Base-by-base conservation (phyloP, 2,797 vertebrate species). In the Anguilla marmorata region DNA sequence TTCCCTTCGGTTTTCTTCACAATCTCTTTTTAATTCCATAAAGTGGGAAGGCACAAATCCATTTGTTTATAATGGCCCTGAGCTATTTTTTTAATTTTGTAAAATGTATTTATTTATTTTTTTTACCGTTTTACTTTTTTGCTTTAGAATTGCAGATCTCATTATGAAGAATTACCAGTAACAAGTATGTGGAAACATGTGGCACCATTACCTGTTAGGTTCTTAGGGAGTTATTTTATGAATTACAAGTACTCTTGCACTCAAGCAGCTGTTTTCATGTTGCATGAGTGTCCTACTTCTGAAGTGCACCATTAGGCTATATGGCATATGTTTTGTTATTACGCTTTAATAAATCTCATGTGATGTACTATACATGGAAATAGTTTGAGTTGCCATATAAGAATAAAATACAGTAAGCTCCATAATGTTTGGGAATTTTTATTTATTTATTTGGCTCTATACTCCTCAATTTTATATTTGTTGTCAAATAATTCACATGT, bases 21-120 rank as follows among this genome's bases (percentile, higher is more conserved):
- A 48, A 54, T 56, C n/a, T 56, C 82, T 83, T 84, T 41, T 84
- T 84, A 56, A 84, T 56, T 84, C 19, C 74, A 52, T 2, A 8
- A 33, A 54, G 82, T 54, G 27, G 50, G 11, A 54, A 56, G 21
- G 27, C 82, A 21, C 19, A 50, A 82, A 30, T 54, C 82, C n/a
- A 84, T 56, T 33, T 84, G 12, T 8, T 84, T 84, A 16, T 33
- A 30, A 24, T 84, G 50, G 45, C 48, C 74, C 37, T 79, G 74
- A 19, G 74, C 16, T 82, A 24, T 7, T 82, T 24, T 16, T 83
- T 83, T n/a, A n/a, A 7, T 50, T 21, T 66, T 21, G 24, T 19
- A 66, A n/a, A 66, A 7, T n/a, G 0, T 3, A n/a, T 7, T 66
- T n/a, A 27, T 5, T 66, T 66, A 1, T 66, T 6, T 9, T n/a